Conservation (phyloP, 2,888 invertebrate genomes). For the Phyllotreta cruciferae region DNA sequence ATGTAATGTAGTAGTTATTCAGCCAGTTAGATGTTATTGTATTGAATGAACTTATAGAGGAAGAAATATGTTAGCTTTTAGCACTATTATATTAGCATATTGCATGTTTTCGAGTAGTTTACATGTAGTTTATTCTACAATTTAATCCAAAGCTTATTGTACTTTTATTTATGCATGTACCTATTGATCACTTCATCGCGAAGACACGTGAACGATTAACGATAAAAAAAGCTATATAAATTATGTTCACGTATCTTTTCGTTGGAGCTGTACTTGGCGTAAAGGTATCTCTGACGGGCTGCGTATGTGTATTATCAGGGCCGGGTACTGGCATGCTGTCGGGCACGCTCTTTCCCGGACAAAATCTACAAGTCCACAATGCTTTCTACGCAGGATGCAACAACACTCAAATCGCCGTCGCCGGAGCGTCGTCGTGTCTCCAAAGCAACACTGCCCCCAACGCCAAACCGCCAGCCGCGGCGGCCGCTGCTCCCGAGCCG, state of each 20-base stretch:
- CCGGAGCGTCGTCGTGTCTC: conserved; percentile 45
- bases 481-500: conserved; percentile 59
- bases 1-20: too few relatives aligned
- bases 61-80: too few relatives aligned
- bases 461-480: conserved; percentile 56
- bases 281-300: conserved; percentile 40
- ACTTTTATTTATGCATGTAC: too few relatives aligned
- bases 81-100: too few relatives aligned
- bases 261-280: not conserved
- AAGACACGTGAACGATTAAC: too few relatives aligned
- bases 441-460: conserved; percentile 51
- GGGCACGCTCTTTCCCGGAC: conserved; percentile 56
- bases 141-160: too few relatives aligned
- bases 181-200: too few relatives aligned
- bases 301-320: conserved; percentile 53
- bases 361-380: conserved; percentile 60
- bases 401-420: conserved; percentile 26
- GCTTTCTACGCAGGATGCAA: conserved; percentile 58
- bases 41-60: too few relatives aligned
- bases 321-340: conserved; percentile 60
- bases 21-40: too few relatives aligned
- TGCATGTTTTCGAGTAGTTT: too few relatives aligned
- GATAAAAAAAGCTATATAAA: not conserved
- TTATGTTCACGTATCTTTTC: conserved; percentile 5
- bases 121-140: too few relatives aligned